Evolutionary conservation across 2,113 vertebrate genomes (phyloP).

Genomic region (Pygoscelis adeliae): DNA sequence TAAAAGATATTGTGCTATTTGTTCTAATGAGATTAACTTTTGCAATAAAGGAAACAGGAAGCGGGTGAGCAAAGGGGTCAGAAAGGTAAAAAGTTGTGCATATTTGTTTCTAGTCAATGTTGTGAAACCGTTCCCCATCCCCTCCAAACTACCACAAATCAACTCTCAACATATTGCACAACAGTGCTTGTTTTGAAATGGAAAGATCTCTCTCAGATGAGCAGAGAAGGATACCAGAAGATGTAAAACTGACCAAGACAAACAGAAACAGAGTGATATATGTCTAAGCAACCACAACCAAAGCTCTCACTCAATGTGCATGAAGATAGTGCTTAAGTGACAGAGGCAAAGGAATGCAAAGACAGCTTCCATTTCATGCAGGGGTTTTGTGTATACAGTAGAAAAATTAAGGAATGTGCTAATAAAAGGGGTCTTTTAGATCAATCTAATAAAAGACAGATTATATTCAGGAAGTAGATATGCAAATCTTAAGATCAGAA

Average conservation of each 20-base stretch:
- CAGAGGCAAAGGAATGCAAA: neutral
- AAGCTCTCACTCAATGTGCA: neutral
- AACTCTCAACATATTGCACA: neutral
- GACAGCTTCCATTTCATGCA: neutral
- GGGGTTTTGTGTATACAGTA: neutral
- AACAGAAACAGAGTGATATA: neutral
- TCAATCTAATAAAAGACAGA: neutral
- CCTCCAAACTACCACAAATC: neutral
- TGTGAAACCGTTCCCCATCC: neutral
- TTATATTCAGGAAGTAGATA: neutral
- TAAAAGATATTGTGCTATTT: neutral
- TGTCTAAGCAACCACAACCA: neutral
- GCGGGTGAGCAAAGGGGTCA: neutral
- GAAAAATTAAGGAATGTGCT: neutral
- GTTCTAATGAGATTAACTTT: neutral
- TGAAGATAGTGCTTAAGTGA: neutral
- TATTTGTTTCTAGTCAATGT: neutral
- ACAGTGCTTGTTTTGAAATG: neutral
- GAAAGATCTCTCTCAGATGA: neutral
- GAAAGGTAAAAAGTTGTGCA: neutral
- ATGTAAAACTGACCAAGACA: neutral
- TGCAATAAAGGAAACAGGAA: conserved; percentile 1
- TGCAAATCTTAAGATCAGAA: neutral
- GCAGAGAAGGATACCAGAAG: neutral
- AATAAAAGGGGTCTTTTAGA: neutral